Base-by-base conservation (phyloP, 2,888 invertebrate genomes). In the Lordiphosa fenestrarum region DNA sequence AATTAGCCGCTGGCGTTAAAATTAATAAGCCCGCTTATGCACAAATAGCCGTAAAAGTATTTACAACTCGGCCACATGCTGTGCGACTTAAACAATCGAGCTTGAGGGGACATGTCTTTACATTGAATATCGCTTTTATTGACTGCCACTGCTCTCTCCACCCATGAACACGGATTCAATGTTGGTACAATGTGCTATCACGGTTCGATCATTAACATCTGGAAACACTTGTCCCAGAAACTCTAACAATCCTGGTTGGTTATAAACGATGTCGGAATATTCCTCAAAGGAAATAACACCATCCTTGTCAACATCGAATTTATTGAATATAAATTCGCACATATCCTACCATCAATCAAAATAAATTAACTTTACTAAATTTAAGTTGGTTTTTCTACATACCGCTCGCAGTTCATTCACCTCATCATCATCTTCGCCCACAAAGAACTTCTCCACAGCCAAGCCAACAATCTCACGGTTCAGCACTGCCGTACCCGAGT, bases 191-290 rank as follows among this genome's bases (percentile, higher is more conserved):
- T 60, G 61, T 3, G 52, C 61, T 33, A 60, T 38, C 7, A 30
- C 1, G 1, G 61, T 15, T 9, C 30, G 30, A 21, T 60, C n/a
- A 6, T 38, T 44, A 13, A 39, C 39, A 12, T 52, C 21, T 7
- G 95, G 95, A 13, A 95, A 89, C 71, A 95, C 94, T 69, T 92
- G 92, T 0, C 95, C 96, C 41, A 95, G 91, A 39, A 92, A 92
- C 85, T 95, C 94, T 46, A 95, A 82, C 13, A 95, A 87, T 51
- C 93, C 90, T 0, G 94, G 93, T 10, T 94, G 93, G 47, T 91
- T 90, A 33, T 89, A 69, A 0, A 95, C 93, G 0, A 94, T 91
- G 10, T 90, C 86, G 38, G 91, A 90, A 83, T 93, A 86, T 46
- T 85, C 85, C 6, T 85, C 85, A 69, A 91, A 93, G 12, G 93